phyloP scores from a whole-genome alignment of 2,113 vertebrate species.

The Ophthalmolycus amberensis region DNA sequence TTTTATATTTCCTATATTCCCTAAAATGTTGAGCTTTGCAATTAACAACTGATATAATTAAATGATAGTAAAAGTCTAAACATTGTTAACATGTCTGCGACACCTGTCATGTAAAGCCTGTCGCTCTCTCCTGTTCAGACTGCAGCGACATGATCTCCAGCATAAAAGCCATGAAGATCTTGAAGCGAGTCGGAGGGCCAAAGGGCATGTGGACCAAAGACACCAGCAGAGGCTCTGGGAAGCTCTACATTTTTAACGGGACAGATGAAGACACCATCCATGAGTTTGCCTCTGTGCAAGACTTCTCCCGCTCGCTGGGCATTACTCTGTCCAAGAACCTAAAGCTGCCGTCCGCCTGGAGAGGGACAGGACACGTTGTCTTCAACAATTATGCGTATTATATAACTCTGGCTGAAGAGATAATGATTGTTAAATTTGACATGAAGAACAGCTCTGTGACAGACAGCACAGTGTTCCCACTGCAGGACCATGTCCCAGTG shows the following conservation, averaged over 20 bases:
- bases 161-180: constrained; percentile 96
- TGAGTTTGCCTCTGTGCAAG: constrained; percentile 89
- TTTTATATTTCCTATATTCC: not conserved
- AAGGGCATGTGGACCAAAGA: constrained; percentile 96
- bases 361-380: constrained; percentile 91
- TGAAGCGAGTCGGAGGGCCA: constrained; percentile 89
- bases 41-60: not conserved
- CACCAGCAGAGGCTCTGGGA: constrained; percentile 80
- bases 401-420: constrained; percentile 79
- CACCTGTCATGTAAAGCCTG: not conserved
- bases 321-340: constrained; percentile 86
- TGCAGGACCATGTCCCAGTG: constrained; percentile 89
- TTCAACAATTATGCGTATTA: constrained; percentile 89
- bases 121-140: constrained; percentile 79
- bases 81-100: not conserved
- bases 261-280: constrained; percentile 87
- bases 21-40: not conserved
- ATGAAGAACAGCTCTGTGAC: constrained; percentile 86
- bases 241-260: constrained; percentile 92
- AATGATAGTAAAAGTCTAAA: not conserved
- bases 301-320: constrained; percentile 89
- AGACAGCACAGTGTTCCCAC: constrained; percentile 91
- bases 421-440: constrained; percentile 92
- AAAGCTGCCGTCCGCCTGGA: constrained; percentile 90
- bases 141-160: constrained; percentile 93